Percentiles rank a stretch among this genome's conserved stretches.
Conservation (phyloP, 2,888 invertebrate genomes). For the Drosophila putrida region DNA sequence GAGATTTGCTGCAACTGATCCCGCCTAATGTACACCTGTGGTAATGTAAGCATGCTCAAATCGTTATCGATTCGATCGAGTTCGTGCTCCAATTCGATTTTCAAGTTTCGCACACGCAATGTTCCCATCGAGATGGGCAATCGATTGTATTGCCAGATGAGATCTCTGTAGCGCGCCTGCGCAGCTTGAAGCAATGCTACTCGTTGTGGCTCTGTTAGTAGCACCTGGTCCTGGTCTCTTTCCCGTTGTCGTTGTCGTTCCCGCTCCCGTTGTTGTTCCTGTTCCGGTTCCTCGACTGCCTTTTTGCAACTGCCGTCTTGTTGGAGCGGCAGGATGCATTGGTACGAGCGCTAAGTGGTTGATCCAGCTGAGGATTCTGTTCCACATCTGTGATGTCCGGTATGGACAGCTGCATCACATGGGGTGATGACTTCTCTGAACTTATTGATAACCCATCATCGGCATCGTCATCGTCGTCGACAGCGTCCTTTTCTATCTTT, state of each 20-base stretch:
- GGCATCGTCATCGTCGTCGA: too few relatives aligned
- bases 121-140: constrained; percentile 61
- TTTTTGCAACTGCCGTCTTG: too few relatives aligned
- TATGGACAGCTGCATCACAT: constrained; percentile 50
- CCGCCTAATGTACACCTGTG: constrained; percentile 38
- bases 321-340: constrained; percentile 27
- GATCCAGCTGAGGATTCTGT: constrained; percentile 46
- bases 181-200: constrained; percentile 30
- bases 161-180: constrained; percentile 36
- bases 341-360: constrained; percentile 47
- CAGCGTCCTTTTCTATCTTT: neutral
- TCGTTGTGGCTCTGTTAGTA: constrained; percentile 48
- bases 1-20: constrained; percentile 47
- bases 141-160: constrained; percentile 62
- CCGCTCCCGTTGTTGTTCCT: neutral
- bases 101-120: constrained; percentile 65
- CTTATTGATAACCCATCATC: neutral
- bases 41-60: constrained; percentile 39
- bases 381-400: constrained; percentile 65
- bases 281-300: too few relatives aligned
- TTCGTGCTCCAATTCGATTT: constrained; percentile 53
- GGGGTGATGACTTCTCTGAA: neutral
- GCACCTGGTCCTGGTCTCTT: constrained; percentile 4
- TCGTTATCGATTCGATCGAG: constrained; percentile 60
- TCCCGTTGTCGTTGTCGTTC: neutral